These are phyloP conservation scores for Corythaeola cristata DNA, from an alignment of 2,113 vertebrate species.

Conservation along the genomic window DNA sequence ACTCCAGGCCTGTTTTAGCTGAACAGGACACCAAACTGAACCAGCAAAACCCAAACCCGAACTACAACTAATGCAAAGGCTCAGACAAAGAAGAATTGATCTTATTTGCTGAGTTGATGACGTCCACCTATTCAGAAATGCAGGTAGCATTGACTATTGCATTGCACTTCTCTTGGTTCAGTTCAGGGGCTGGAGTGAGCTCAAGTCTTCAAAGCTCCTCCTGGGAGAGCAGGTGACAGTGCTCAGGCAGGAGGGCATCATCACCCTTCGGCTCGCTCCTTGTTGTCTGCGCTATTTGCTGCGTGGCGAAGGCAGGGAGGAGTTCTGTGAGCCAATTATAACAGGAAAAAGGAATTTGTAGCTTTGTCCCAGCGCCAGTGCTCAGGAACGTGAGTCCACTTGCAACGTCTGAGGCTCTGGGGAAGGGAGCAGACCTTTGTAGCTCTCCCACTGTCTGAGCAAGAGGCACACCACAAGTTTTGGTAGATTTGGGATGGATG, in stretches of 20 bases:
- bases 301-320: not conserved
- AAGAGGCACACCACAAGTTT: not conserved
- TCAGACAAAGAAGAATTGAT: not conserved
- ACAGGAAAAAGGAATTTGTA: not conserved
- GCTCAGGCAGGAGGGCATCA: not conserved
- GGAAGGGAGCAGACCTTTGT: not conserved
- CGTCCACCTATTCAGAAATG: not conserved
- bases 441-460: not conserved
- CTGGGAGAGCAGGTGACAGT: not conserved
- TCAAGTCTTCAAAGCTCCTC: not conserved
- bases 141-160: not conserved
- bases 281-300: not conserved
- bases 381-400: fast-evolving
- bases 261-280: not conserved
- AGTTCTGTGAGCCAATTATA: not conserved
- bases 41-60: not conserved
- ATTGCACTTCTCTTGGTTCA: not conserved
- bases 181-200: not conserved
- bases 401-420: fast-evolving
- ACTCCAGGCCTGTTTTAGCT: not conserved
- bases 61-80: not conserved
- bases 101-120: not conserved
- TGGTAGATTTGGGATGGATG: not conserved
- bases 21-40: not conserved
- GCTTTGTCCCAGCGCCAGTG: not conserved